Evolutionary conservation across 2,113 vertebrate species (phyloP), one percentile per base, ranked within the genome.

Genomic region (Lophochroa leadbeateri): DNA sequence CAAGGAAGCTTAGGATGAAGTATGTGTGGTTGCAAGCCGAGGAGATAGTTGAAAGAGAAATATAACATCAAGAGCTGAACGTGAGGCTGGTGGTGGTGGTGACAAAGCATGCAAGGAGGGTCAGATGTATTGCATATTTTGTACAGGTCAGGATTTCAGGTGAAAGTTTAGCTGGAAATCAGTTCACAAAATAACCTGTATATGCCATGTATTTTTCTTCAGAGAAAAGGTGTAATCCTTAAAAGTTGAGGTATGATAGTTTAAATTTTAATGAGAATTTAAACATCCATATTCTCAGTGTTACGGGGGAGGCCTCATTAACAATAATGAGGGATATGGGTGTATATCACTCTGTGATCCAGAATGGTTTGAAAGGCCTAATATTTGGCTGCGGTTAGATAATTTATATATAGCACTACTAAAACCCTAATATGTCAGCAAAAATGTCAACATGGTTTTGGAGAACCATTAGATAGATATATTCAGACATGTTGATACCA

Each of bases 1-100:
- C 14, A 4, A 17, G 57, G 50, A 7, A 3, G 12, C 11, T 17
- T 4, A 9, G 70, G 63, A 12, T 39, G 37, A 27, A 77, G 2
- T 2, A 1, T 1, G 5, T 18, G 49, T 0, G 4, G 18, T 7
- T 46, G 47, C 27, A 14, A 58, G 50, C 50, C 2, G 1, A 16
- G 72, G 50, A 44, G 37, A 13, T 29, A n/a, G 11, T 2, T 23
- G 47, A 1, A 24, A 39, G 67, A 46, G 50, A 47, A 39, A 44
- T 13, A 23, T 37, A 35, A 20, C 1, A 0, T 3, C 12, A 18
- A 10, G 52, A 53, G 80, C 8, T 50, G 60, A 25, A 27, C 43
- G 11, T 2, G 14, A 13, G 71, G 81, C 55, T 15, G 49, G 49
- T 28, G 72, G 28, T 39, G 72, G 10, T n/a, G 35, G 29, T n/a